phyloP scores from a whole-genome alignment of 2,888 invertebrate genomes.

The Periphyllus acericola region DNA sequence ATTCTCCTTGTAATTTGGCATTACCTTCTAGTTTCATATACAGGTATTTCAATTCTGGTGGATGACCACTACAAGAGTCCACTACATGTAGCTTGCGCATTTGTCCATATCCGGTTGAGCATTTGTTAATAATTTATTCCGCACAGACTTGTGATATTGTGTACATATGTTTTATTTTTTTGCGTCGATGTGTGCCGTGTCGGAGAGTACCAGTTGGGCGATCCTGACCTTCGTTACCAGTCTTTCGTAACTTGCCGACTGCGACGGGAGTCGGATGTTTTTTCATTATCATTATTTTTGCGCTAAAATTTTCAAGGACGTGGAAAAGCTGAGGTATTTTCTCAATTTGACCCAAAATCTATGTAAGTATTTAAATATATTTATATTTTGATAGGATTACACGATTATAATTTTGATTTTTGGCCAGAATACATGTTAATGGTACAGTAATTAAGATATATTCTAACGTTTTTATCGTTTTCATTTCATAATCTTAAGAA shows the following conservation, averaged over 20 bases:
- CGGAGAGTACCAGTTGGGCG: constrained; percentile 3
- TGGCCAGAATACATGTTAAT: neutral
- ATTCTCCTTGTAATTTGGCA: too few relatives aligned
- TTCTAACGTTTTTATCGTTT: neutral
- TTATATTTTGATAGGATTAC: neutral
- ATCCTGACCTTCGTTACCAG: constrained; percentile 50
- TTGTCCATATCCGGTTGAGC: neutral
- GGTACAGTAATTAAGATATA: neutral
- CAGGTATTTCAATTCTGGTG: too few relatives aligned
- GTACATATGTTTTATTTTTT: neutral
- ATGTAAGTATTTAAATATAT: neutral
- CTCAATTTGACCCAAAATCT: neutral
- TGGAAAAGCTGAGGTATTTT: neutral
- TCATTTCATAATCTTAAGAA: neutral
- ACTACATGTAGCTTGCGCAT: neutral
- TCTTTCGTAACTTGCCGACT: constrained; percentile 9
- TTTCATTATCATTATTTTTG: neutral
- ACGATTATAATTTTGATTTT: neutral
- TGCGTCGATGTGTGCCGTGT: neutral
- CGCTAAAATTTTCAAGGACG: constrained; percentile 5
- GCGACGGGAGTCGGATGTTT: neutral
- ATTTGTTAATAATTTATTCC: constrained; percentile 18
- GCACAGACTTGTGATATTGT: neutral
- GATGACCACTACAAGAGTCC: neutral
- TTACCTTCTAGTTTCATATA: neutral